Percentiles rank a stretch among this genome's conserved stretches.
Conservation (phyloP, 2,797 vertebrate species). For the Parotocinclus haroldoi region DNA sequence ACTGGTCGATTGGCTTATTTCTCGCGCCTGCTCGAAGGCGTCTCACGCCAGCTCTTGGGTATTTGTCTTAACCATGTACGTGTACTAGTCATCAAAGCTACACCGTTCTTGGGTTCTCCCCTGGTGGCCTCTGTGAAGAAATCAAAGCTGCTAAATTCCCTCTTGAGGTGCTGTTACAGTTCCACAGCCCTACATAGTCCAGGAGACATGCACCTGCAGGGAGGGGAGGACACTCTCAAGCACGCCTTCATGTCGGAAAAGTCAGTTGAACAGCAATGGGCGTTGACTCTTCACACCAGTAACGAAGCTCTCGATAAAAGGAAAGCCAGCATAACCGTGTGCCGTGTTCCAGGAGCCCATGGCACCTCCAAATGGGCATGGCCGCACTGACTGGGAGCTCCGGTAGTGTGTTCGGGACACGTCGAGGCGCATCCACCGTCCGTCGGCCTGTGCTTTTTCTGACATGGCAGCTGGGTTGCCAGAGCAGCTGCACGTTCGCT, state of each 20-base stretch:
- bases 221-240: conserved; percentile 20
- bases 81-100: too few species aligned
- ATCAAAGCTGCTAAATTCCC: too few species aligned
- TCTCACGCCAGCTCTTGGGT: too few species aligned
- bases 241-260: conserved; percentile 26
- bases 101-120: too few species aligned
- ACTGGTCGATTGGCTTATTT: too few species aligned
- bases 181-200: not conserved
- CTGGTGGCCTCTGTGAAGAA: too few species aligned
- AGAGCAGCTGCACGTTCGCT: conserved; percentile 1
- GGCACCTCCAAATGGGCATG: not conserved
- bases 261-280: not conserved
- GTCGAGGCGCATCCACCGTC: conserved; percentile 47
- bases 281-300: not conserved
- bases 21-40: too few species aligned
- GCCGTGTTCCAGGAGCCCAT: not conserved
- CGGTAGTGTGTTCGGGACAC: conserved; percentile 9
- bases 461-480: conserved; percentile 3
- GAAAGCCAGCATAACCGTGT: not conserved
- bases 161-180: conserved; percentile 19
- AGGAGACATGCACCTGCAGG: conserved; percentile 17
- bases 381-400: not conserved
- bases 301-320: not conserved
- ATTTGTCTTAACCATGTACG: too few species aligned
- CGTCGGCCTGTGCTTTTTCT: conserved; percentile 6